These are phyloP conservation scores for Ephestia elutella DNA, from an alignment of 1,140 invertebrate genomes.

Conservation along the genomic window DNA sequence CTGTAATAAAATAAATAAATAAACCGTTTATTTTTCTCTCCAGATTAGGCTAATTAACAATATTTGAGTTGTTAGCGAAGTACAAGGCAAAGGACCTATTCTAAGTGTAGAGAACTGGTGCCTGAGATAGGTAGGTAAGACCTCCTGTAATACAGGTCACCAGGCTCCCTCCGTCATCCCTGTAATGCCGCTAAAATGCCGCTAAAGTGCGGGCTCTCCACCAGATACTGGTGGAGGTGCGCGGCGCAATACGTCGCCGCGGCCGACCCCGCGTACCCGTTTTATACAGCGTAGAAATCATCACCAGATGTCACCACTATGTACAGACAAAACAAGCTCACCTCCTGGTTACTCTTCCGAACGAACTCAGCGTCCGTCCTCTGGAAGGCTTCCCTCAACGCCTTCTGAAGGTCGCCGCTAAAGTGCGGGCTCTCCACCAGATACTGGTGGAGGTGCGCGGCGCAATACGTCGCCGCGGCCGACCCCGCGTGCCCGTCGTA, in stretches of 20 bases:
- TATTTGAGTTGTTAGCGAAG: too few relatives aligned
- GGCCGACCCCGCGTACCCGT: conserved; percentile 95
- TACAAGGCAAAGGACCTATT: too few relatives aligned
- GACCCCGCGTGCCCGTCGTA: conserved; percentile 97
- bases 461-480: conserved; percentile 90
- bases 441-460: conserved; percentile 91
- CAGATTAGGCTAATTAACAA: too few relatives aligned
- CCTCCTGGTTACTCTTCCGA: conserved; percentile 82
- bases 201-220: conserved; percentile 82
- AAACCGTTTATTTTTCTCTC: too few relatives aligned
- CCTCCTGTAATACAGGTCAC: too few relatives aligned
- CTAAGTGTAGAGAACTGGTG: too few relatives aligned
- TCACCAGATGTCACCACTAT: too few relatives aligned
- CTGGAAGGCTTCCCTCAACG: conserved; percentile 88
- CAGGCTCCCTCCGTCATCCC: too few relatives aligned
- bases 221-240: conserved; percentile 91
- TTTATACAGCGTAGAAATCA: conserved; percentile 96
- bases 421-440: conserved; percentile 84
- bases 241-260: conserved; percentile 90
- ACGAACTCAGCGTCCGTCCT: conserved; percentile 88
- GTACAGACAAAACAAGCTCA: conserved; percentile 15
- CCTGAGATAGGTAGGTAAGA: too few relatives aligned
- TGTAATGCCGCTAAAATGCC: too few relatives aligned
- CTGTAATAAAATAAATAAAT: too few relatives aligned
- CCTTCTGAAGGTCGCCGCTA: conserved; percentile 78